Evolutionary conservation across 2,113 vertebrate genomes (phyloP).

Genomic region (Pedetes capensis): DNA sequence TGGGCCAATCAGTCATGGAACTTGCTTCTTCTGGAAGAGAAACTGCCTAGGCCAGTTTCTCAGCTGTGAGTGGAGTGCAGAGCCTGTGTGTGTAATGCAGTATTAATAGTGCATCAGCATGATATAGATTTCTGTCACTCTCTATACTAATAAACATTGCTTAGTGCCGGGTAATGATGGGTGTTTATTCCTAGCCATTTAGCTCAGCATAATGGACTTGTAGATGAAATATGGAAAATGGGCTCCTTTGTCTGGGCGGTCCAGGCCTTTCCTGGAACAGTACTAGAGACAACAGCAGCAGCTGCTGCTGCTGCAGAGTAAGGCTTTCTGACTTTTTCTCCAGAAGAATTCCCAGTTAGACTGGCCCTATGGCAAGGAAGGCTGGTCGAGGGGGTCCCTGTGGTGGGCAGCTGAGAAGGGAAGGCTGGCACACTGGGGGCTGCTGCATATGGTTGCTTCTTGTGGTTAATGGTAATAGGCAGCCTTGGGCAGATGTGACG

Average conservation of each 20-base stretch:
- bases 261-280: not conserved
- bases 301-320: not conserved
- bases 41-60: conserved; percentile 46
- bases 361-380: not conserved
- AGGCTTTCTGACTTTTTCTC: conserved; percentile 21
- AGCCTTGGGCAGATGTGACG: not conserved
- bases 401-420: not conserved
- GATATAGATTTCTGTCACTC: conserved; percentile 85
- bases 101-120: conserved; percentile 82
- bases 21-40: conserved; percentile 57
- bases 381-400: not conserved
- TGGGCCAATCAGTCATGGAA: not conserved
- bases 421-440: rapidly evolving
- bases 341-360: not conserved
- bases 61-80: conserved; percentile 60
- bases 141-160: conserved; percentile 81
- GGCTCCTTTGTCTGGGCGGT: conserved; percentile 55
- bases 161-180: conserved; percentile 79
- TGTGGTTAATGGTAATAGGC: not conserved
- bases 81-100: conserved; percentile 75
- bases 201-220: conserved; percentile 80
- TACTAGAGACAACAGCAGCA: rapidly evolving
- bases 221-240: conserved; percentile 81
- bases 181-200: conserved; percentile 82
- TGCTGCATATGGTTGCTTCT: not conserved